Evolutionary conservation across 1,140 invertebrate species (phyloP).

Genomic region (Drosophila willistoni): DNA sequence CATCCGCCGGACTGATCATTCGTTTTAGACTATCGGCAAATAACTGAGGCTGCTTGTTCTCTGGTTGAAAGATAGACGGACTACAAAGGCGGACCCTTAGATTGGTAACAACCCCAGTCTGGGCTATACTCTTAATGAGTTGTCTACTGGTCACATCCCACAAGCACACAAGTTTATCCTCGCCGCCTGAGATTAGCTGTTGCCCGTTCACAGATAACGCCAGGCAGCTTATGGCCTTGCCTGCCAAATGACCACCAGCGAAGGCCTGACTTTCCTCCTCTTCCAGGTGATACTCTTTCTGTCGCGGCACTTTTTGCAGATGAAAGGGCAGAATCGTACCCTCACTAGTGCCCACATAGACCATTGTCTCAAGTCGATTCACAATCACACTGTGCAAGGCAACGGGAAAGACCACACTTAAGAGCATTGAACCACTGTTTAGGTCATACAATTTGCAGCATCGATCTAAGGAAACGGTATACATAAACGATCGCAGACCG

Average conservation of each 20-base stretch:
- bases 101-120: constrained; percentile 90
- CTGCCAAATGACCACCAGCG: constrained; percentile 87
- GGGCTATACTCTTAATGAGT: constrained; percentile 87
- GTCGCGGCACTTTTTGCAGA: constrained; percentile 87
- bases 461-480: constrained; percentile 91
- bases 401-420: constrained; percentile 90
- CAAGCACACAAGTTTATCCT: constrained; percentile 89
- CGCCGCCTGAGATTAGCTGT: constrained; percentile 89
- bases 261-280: constrained; percentile 84
- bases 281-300: constrained; percentile 86
- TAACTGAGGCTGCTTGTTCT: constrained; percentile 82
- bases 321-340: constrained; percentile 89
- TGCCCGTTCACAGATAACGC: constrained; percentile 88
- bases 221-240: constrained; percentile 87
- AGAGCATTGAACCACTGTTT: constrained; percentile 86
- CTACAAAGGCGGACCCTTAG: constrained; percentile 85
- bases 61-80: constrained; percentile 82
- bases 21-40: constrained; percentile 82
- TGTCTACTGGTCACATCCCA: constrained; percentile 92
- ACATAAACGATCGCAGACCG: constrained; percentile 87
- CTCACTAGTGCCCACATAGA: constrained; percentile 89
- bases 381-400: constrained; percentile 88
- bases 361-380: constrained; percentile 87
- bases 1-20: constrained; percentile 57
- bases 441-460: constrained; percentile 93